Evolutionary conservation across 2,113 vertebrate genomes (phyloP).

Genomic region (Lota lota): DNA sequence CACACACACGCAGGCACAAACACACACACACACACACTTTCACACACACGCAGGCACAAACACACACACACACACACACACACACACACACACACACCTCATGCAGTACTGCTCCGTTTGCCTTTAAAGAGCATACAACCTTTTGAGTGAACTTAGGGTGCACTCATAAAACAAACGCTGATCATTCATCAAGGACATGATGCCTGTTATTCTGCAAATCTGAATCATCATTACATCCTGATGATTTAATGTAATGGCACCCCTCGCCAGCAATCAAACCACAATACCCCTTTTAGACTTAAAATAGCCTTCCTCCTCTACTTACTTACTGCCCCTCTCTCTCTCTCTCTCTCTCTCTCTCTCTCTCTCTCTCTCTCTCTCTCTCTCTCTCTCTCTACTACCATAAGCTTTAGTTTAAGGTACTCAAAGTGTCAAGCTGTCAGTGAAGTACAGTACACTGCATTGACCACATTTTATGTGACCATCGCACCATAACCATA

Average conservation of each 20-base stretch:
- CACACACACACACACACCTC: background rate
- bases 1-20: background rate
- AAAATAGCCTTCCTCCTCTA: no score
- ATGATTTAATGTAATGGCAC: background rate
- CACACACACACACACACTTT: constrained; percentile 13
- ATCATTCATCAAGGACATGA: constrained; percentile 1
- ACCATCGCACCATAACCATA: no score
- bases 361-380: no score
- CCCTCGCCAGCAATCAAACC: no score
- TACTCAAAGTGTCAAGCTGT: no score
- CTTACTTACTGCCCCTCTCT: no score
- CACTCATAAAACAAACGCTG: background rate
- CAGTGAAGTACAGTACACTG: no score
- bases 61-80: background rate
- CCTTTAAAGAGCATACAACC: constrained; percentile 16
- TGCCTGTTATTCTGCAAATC: background rate
- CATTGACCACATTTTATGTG: no score
- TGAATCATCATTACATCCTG: background rate
- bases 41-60: background rate
- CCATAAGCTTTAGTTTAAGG: no score
- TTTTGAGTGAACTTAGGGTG: constrained; percentile 3
- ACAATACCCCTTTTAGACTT: no score
- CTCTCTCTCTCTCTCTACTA: no score
- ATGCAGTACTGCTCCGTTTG: constrained; percentile 14
- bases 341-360: no score